These are phyloP conservation scores for Coracopsis vasa DNA, from an alignment of 2,113 vertebrate species.

Conservation along the genomic window DNA sequence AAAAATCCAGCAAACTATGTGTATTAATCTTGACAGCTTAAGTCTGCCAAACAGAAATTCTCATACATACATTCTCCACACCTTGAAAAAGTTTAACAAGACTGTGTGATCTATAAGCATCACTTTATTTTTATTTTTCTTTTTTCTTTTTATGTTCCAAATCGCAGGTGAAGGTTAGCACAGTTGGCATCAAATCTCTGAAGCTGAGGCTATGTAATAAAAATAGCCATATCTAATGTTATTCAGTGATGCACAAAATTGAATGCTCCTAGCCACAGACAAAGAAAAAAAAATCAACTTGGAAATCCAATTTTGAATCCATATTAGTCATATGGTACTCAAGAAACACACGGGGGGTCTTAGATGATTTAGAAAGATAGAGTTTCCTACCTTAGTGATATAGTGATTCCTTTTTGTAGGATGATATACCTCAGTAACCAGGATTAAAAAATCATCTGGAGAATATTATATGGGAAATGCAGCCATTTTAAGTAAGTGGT, in stretches of 20 bases:
- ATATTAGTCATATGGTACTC: background rate
- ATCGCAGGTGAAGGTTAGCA: background rate
- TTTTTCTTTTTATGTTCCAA: background rate
- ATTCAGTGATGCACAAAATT: background rate
- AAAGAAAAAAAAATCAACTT: background rate
- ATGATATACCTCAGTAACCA: background rate
- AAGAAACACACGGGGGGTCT: background rate
- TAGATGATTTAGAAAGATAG: background rate
- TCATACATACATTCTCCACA: background rate
- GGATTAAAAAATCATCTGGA: background rate
- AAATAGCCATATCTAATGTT: background rate
- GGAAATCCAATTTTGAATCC: background rate
- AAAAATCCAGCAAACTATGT: slow-evolving; percentile 42
- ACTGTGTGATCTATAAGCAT: background rate
- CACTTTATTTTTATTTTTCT: too few relatives aligned
- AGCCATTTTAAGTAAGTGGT: background rate
- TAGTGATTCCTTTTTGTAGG: background rate
- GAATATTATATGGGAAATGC: background rate
- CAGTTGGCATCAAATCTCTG: background rate
- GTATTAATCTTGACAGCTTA: background rate
- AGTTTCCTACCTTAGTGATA: background rate
- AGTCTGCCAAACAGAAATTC: background rate
- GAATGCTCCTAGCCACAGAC: background rate
- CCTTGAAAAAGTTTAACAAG: background rate
- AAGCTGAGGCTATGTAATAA: background rate